Conservation (phyloP, 1,140 invertebrate genomes). For the Apis laboriosa region DNA sequence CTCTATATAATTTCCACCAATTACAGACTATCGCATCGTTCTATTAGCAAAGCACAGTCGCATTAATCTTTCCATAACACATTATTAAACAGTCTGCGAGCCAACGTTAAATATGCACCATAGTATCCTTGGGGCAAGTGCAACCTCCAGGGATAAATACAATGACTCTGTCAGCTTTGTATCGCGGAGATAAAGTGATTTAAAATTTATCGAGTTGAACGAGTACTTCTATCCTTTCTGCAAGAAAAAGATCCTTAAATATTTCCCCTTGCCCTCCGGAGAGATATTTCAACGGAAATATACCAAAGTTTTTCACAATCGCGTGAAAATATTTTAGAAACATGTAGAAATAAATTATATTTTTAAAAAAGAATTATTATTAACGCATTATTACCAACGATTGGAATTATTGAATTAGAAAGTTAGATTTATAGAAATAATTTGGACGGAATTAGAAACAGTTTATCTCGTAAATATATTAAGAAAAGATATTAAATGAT, state of each 20-base stretch:
- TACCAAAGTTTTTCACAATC: background rate
- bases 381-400: background rate
- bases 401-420: background rate
- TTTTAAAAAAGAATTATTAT: background rate
- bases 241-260: constrained; percentile 14
- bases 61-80: background rate
- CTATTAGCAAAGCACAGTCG: background rate
- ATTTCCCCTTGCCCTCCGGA: background rate
- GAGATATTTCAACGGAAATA: background rate
- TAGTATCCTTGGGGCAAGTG: background rate
- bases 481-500: no score
- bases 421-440: no score
- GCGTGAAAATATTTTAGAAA: background rate
- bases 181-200: constrained; percentile 29
- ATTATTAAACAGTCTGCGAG: constrained; percentile 9
- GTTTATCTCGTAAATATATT: no score
- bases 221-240: background rate
- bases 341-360: background rate
- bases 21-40: background rate
- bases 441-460: no score
- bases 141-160: background rate
- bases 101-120: background rate
- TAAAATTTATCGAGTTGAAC: constrained; percentile 28
- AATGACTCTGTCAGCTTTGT: constrained; percentile 21
- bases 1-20: background rate